Evolutionary conservation across 2,888 invertebrate species (phyloP).

Genomic region (Laspeyria flexula): DNA sequence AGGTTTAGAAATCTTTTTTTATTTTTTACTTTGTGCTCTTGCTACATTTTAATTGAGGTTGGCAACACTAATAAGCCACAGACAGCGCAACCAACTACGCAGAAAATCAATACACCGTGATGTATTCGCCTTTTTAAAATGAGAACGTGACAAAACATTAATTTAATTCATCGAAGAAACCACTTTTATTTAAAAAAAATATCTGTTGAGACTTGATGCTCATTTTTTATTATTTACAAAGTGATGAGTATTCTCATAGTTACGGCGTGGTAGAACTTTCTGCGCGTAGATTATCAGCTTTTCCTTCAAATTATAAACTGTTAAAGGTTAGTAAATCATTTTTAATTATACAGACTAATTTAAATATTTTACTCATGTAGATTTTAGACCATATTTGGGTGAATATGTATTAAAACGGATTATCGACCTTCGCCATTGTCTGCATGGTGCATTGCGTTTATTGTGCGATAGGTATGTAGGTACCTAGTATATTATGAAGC

Average conservation of each 20-base stretch:
- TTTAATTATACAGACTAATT: conserved; percentile 25
- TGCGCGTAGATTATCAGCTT: conserved; percentile 77
- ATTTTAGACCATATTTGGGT: conserved; percentile 32
- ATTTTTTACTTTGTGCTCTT: neutral
- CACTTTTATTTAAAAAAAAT: conserved; percentile 79
- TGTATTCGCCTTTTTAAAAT: conserved; percentile 84
- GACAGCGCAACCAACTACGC: conserved; percentile 51
- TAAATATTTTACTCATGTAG: conserved; percentile 15
- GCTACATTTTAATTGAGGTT: neutral
- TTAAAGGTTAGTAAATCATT: conserved; percentile 76
- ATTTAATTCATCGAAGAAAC: conserved; percentile 79
- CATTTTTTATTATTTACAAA: conserved; percentile 86
- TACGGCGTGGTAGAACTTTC: conserved; percentile 84
- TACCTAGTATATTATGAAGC: conserved; percentile 44
- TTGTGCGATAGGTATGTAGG: conserved; percentile 59
- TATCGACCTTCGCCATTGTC: conserved; percentile 86
- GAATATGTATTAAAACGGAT: conserved; percentile 59
- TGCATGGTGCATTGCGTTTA: conserved; percentile 86
- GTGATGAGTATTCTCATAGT: conserved; percentile 84
- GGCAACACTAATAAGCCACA: conserved; percentile 24
- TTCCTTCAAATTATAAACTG: conserved; percentile 76
- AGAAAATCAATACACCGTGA: conserved; percentile 84
- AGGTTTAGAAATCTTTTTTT: no score
- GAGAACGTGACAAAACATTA: conserved; percentile 85
- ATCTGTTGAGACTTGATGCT: conserved; percentile 82